A percentile compares a stretch with the other conserved stretches of the same genome.
Conservation (phyloP, 2,113 vertebrate genomes). For the Brachypteracias leptosomus region DNA sequence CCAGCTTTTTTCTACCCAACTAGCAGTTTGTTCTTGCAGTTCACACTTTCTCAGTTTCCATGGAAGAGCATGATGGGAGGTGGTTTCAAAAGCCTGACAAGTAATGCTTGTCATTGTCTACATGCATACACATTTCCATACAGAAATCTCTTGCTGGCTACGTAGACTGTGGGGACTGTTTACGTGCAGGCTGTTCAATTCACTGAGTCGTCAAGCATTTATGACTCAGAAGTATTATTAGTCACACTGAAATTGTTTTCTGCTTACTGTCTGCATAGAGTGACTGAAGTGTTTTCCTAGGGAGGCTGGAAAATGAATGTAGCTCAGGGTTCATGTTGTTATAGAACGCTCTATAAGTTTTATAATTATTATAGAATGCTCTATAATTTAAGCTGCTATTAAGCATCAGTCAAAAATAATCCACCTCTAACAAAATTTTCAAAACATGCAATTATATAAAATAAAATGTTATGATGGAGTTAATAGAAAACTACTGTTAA, state of each 20-base stretch:
- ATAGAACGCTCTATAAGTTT: background rate
- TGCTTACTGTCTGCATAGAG: background rate
- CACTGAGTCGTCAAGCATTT: background rate
- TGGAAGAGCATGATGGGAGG: background rate
- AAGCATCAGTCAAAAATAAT: background rate
- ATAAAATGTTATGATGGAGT: background rate
- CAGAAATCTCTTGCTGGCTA: background rate
- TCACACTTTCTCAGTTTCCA: background rate
- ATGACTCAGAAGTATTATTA: slow-evolving; percentile 4
- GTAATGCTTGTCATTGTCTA: background rate
- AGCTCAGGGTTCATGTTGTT: background rate
- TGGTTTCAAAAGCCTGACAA: background rate
- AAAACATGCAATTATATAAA: background rate
- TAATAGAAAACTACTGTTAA: background rate
- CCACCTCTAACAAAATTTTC: background rate
- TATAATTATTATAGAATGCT: background rate
- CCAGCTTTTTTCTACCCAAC: background rate
- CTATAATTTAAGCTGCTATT: background rate
- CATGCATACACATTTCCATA: background rate
- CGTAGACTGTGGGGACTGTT: fast-evolving
- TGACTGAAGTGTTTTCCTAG: background rate
- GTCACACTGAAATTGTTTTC: background rate
- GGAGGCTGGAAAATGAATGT: background rate
- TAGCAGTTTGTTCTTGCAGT: background rate
- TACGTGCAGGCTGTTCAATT: background rate